Evolutionary conservation across 2,797 vertebrate genomes (phyloP), one percentile per base, ranked within the genome.

Genomic region (Danio tinwini): DNA sequence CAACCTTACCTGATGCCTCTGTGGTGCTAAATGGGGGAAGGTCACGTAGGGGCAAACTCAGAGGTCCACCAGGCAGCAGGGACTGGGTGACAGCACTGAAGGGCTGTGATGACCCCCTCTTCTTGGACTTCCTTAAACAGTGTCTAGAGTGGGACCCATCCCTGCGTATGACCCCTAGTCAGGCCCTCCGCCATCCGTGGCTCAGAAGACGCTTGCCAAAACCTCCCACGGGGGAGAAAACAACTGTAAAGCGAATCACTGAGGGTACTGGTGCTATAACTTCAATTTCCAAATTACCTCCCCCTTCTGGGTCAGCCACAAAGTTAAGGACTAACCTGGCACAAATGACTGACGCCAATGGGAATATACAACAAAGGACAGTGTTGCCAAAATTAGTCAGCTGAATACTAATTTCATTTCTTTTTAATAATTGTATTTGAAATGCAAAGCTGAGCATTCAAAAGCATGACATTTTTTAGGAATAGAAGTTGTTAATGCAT

Each of bases 301-400:
- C 95, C 39, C 90, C 96, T 90, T 95, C 97, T 86, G 93, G 95
- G 85, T 96, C 96, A 78, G 94, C 96, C 90, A 94, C 96, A 90
- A 99, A 98, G 94, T 91, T 97, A 90, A 97, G 97, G 92, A 98
- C 97, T 96, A 99, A 98, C 92, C 89, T 99, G 91, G 94, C 96
- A 53, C 95, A 97, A 78, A 97, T 99, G 90, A 98, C 98, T 0
- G 98, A 99, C 81, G 97, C 98, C 92, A 99, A 99, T 80, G 98
- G 98, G 82, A 99, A 99, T 96, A 97, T 98, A 92, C 98, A 99
- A 91, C 95, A 97, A 76, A 93, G 97, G 93, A 98, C 98, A 83
- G 96, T 98, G 85, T 95, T 99, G 94, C 97, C 98, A 92, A 99
- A 99, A 93, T 95, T 99, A 47, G 97, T 99, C 88, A 99, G 96